Evolutionary conservation across 2,888 invertebrate genomes (phyloP).

Genomic region (Acleris laterana): DNA sequence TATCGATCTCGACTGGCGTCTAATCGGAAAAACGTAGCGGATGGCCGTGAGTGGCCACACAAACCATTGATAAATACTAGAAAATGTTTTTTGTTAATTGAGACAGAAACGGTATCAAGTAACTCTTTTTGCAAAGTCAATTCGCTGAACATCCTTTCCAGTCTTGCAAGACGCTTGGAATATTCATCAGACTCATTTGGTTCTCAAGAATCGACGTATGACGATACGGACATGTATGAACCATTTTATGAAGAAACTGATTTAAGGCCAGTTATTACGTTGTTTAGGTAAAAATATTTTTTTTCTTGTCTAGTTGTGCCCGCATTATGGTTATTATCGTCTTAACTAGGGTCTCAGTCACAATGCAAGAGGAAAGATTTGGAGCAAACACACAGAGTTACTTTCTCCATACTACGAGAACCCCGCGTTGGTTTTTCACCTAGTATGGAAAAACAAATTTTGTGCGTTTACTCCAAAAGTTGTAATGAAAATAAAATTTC

Average conservation of each 20-base stretch:
- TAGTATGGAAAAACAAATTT: too few species aligned
- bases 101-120: not conserved
- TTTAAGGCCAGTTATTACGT: not conserved
- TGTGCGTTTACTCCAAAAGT: too few species aligned
- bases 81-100: not conserved
- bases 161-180: not conserved
- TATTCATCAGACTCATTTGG: not conserved
- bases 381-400: too few species aligned
- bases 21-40: not conserved
- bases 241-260: not conserved
- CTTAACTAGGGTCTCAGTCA: not conserved
- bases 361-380: too few species aligned
- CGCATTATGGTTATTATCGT: too few species aligned
- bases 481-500: too few species aligned
- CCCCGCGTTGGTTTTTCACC: too few species aligned
- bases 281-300: not conserved
- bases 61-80: not conserved
- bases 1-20: slow-evolving; percentile 4
- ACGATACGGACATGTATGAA: not conserved
- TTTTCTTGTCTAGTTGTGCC: too few species aligned
- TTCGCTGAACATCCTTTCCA: not conserved
- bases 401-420: too few species aligned
- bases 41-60: not conserved
- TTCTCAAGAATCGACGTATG: not conserved
- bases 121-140: not conserved